Conservation (phyloP, 2,113 vertebrate species). For the Gadus chalcogrammus region DNA sequence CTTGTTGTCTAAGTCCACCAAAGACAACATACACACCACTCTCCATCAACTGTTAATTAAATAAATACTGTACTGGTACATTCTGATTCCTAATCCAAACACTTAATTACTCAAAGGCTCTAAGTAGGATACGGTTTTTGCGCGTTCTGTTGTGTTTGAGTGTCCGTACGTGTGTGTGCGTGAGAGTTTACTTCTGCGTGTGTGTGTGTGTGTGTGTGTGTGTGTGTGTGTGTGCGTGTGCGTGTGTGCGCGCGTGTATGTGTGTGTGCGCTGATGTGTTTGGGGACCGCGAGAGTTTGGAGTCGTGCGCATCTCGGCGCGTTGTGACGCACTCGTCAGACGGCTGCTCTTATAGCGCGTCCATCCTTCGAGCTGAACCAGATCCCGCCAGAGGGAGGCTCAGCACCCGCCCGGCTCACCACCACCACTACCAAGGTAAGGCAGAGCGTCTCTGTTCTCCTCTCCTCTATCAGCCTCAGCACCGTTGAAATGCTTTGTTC, state of each 20-base stretch:
- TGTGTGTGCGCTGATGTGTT: neutral
- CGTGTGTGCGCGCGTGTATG: slow-evolving; percentile 12
- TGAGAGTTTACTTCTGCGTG: neutral
- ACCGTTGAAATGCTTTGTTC: no score
- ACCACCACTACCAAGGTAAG: slow-evolving; percentile 67
- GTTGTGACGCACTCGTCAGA: slow-evolving; percentile 70
- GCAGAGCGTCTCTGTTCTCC: no score
- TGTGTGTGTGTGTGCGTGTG: slow-evolving; percentile 1
- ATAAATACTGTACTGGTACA: no score
- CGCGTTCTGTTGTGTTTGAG: no score
- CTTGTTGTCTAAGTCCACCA: no score
- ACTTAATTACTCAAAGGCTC: no score
- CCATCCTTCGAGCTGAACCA: slow-evolving; percentile 76
- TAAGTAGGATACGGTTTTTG: no score
- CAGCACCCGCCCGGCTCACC: slow-evolving; percentile 1
- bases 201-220: slow-evolving; percentile 4
- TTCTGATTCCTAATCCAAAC: no score
- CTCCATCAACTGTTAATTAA: no score
- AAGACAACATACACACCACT: no score
- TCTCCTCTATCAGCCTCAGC: no score
- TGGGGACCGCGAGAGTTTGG: no score
- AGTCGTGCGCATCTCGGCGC: slow-evolving; percentile 44
- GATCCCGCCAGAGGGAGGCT: slow-evolving; percentile 49
- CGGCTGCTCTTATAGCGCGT: slow-evolving; percentile 63
- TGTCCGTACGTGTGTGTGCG: neutral